Conservation (phyloP, 2,888 invertebrate genomes). For the Sinohyriopsis cumingii region DNA sequence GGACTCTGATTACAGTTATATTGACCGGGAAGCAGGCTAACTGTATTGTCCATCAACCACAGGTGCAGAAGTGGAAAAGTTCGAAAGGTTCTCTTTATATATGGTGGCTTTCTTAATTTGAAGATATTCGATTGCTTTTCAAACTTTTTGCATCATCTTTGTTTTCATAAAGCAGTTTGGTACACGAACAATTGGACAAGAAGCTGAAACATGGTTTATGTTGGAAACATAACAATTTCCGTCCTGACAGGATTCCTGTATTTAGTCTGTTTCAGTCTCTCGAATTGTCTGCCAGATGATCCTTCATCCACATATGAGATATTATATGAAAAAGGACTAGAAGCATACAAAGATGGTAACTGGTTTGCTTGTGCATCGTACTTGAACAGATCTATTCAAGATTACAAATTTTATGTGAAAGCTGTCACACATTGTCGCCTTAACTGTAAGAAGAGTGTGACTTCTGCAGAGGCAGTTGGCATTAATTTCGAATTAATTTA, state of each 20-base stretch:
- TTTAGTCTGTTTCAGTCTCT: too few species aligned
- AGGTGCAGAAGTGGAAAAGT: too few species aligned
- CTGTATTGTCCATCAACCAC: too few species aligned
- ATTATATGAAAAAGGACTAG: constrained; percentile 74
- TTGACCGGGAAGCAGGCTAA: too few species aligned
- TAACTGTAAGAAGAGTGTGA: constrained; percentile 77
- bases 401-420: constrained; percentile 75
- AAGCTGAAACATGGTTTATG: too few species aligned
- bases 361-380: constrained; percentile 82
- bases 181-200: too few species aligned
- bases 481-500: constrained; percentile 55
- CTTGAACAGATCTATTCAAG: constrained; percentile 79
- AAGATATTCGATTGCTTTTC: too few species aligned
- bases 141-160: too few species aligned
- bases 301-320: constrained; percentile 53
- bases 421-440: constrained; percentile 79
- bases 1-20: too few species aligned
- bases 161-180: background rate
- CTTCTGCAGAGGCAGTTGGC: background rate
- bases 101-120: too few species aligned
- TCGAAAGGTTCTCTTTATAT: too few species aligned
- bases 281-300: constrained; percentile 1
- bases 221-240: background rate
- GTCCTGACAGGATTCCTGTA: too few species aligned
- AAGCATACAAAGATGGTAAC: constrained; percentile 80